A percentile compares a stretch with the other conserved stretches of the same genome.
phyloP scores from a whole-genome alignment of 2,888 invertebrate genomes.

The Chironomus riparius region DNA sequence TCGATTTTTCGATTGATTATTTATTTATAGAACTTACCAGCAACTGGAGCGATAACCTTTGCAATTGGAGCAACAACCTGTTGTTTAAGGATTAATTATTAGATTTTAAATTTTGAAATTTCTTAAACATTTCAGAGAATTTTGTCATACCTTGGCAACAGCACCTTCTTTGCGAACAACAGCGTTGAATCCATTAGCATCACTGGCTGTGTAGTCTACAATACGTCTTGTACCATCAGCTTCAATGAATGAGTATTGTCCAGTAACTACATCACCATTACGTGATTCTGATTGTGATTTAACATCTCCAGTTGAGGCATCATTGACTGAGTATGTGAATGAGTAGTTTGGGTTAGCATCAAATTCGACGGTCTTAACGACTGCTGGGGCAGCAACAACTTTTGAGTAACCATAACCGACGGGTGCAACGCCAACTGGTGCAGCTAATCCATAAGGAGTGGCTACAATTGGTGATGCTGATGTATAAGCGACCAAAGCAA shows the following conservation, averaged over 20 bases:
- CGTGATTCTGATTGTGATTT: slow-evolving; percentile 49
- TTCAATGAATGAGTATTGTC: slow-evolving; percentile 53
- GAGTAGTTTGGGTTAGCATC: slow-evolving; percentile 58
- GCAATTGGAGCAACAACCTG: slow-evolving; percentile 37
- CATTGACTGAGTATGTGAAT: slow-evolving; percentile 60
- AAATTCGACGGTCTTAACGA: slow-evolving; percentile 39
- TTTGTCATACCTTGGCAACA: background rate
- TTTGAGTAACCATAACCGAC: too few relatives aligned
- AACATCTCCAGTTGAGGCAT: slow-evolving; percentile 53
- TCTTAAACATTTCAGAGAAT: too few relatives aligned
- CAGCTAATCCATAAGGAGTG: slow-evolving; percentile 30
- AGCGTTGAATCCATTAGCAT: slow-evolving; percentile 58
- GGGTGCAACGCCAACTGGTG: slow-evolving; percentile 34
- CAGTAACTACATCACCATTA: slow-evolving; percentile 56
- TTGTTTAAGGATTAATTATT: too few relatives aligned
- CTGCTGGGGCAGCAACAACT: slow-evolving; percentile 35
- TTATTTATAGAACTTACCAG: slow-evolving; percentile 14
- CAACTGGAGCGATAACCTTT: background rate
- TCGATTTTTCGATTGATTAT: slow-evolving; percentile 25
- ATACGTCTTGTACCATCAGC: slow-evolving; percentile 54
- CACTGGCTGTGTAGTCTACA: slow-evolving; percentile 57
- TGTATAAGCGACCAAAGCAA: slow-evolving; percentile 29
- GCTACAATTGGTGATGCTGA: slow-evolving; percentile 30
- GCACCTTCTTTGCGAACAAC: slow-evolving; percentile 49
- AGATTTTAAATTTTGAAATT: too few relatives aligned